Percentiles rank a stretch among this genome's conserved stretches.
Evolutionary conservation across 2,888 invertebrate genomes (phyloP).

Genomic region (Sphecodes monilicornis): DNA sequence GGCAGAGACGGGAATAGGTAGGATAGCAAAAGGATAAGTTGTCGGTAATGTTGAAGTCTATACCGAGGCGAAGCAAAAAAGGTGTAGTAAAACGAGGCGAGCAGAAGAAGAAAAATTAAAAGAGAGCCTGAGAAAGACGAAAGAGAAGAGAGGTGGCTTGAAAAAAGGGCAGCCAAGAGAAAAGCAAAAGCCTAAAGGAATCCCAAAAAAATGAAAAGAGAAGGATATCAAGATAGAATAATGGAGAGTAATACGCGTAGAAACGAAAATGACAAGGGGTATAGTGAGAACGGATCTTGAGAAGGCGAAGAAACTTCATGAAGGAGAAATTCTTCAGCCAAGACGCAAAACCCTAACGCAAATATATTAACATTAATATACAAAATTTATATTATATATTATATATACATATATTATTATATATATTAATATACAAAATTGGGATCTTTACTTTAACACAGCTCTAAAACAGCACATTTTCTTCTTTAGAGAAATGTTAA

Average conservation of each 20-base stretch:
- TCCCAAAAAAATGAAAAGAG: constrained; percentile 18
- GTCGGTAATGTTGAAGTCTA: background rate
- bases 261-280: constrained; percentile 4
- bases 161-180: constrained; percentile 16
- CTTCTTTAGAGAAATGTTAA: too few species aligned
- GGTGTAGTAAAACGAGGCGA: background rate
- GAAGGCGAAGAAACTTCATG: background rate
- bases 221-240: background rate
- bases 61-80: background rate
- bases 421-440: too few species aligned
- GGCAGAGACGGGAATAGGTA: background rate
- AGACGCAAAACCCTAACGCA: too few species aligned
- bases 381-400: too few species aligned
- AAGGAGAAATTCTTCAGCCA: background rate
- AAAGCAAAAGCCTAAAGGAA: constrained; percentile 2
- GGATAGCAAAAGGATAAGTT: background rate
- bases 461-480: too few species aligned
- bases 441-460: too few species aligned
- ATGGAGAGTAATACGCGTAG: constrained; percentile 4
- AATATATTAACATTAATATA: too few species aligned
- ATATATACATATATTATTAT: too few species aligned
- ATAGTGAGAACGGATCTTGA: background rate
- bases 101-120: background rate
- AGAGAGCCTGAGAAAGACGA: constrained; percentile 8
- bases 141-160: constrained; percentile 9